Base-by-base conservation (phyloP, 2,888 invertebrate genomes). In the Amphipoea lucens region DNA sequence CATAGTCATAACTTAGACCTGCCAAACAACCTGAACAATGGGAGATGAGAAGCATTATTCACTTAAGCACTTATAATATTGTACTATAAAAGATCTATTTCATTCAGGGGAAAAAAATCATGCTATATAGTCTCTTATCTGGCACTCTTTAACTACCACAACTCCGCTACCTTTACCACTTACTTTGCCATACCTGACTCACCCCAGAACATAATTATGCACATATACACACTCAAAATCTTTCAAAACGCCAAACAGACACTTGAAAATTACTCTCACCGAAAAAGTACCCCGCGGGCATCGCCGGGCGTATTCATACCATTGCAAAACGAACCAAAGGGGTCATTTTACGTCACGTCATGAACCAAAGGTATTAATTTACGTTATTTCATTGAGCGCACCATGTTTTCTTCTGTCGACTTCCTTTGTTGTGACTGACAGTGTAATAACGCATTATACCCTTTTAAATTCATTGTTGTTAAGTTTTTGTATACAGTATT, bases 351-450 rank as follows among this genome's bases (percentile, higher is more conserved):
- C 80, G 84, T 70, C 80, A 87, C 81, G 78, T 83, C 83, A 89
- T 85, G 87, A 86, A 81, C 82, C 89, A 88, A 91, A 92, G 88
- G 92, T 90, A 93, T 92, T 92, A 89, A 93, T 93, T 93, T 90
- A 84, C 88, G 80, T 88, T 90, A 89, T 91, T 90, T 91, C 88
- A 91, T 86, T 87, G 86, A 82, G 74, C 79, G 82, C 78, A 70
- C 80, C 79, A 82, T 80, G 76, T 81, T 82, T 84, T 84, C 82
- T 83, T 85, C 81, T 81, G 79, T 84, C 57, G 76, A 81, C 78
- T 74, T 76, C 80, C 82, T 86, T 89, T 87, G 87, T 89, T 77
- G 79, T 68, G 79, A 78, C 82, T 80, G 79, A 87, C 89, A 87
- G 83, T 76, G 74, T 82, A 86, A 81, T 88, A 85, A 88, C 63